Evolutionary conservation across 92 coral and sea anemone genomes (phyloP).

Genomic region (Zoanthus sansibaricus): DNA sequence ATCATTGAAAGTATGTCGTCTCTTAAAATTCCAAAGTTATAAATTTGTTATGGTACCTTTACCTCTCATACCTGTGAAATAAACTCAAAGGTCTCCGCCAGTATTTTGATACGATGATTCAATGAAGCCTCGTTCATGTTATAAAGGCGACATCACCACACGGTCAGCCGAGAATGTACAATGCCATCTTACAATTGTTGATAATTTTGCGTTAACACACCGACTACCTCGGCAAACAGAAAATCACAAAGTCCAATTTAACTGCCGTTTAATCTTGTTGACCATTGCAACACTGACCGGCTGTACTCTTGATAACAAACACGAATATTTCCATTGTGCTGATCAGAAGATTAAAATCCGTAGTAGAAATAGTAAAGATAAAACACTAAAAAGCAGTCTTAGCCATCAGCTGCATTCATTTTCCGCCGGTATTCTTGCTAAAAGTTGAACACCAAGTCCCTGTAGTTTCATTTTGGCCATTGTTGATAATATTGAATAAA

Average conservation of each 20-base stretch:
- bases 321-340: not conserved
- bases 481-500: not conserved
- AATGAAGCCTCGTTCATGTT: not conserved
- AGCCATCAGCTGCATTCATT: no score
- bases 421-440: no score
- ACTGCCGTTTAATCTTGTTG: not conserved
- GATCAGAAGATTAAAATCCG: not conserved
- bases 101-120: not conserved
- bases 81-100: conserved; percentile 24
- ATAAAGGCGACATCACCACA: not conserved
- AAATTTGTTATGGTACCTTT: not conserved
- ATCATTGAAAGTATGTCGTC: not conserved
- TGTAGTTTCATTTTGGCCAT: not conserved
- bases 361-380: not conserved
- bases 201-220: not conserved
- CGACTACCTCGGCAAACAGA: not conserved
- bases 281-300: not conserved
- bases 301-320: not conserved
- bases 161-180: no score
- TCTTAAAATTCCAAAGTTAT: not conserved
- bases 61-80: conserved; percentile 15
- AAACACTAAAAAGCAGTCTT: no score
- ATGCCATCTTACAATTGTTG: not conserved
- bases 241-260: not conserved
- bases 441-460: not conserved